A percentile compares a stretch with the other conserved stretches of the same genome.
phyloP scores from a whole-genome alignment of 2,888 invertebrate species.

The Hedya salicella region DNA sequence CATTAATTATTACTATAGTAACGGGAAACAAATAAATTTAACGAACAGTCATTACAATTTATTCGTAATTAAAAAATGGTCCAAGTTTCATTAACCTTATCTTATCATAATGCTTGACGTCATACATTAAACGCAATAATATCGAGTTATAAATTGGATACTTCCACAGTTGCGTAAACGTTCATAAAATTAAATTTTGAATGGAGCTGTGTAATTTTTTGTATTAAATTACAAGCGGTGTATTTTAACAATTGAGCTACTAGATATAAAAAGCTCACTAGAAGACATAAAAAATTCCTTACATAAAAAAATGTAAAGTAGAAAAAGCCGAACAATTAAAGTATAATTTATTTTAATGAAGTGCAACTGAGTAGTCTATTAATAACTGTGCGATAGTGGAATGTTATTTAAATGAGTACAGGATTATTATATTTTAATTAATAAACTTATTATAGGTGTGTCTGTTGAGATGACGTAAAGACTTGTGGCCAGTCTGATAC shows the following conservation, averaged over 20 bases:
- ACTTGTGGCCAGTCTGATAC: background rate
- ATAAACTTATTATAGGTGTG: background rate
- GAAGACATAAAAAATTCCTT: too few species aligned
- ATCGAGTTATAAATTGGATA: conserved; percentile 18
- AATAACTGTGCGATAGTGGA: conserved; percentile 26
- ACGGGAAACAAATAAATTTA: conserved; percentile 24
- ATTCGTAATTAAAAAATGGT: conserved; percentile 38
- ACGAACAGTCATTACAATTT: conserved; percentile 39
- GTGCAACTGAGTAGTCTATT: background rate
- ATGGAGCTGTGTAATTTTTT: too few species aligned
- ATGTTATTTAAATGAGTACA: conserved; percentile 29
- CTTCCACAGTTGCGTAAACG: background rate
- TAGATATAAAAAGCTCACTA: too few species aligned
- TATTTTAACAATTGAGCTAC: too few species aligned
- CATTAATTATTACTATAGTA: background rate
- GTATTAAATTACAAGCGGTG: too few species aligned
- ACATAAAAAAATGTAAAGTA: too few species aligned
- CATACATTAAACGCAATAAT: conserved; percentile 32
- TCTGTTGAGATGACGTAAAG: conserved; percentile 10
- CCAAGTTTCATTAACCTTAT: conserved; percentile 34
- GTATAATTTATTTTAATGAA: background rate
- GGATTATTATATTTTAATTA: conserved; percentile 15
- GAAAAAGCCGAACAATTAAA: too few species aligned
- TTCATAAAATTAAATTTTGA: background rate
- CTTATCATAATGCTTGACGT: conserved; percentile 19